Evolutionary conservation across 2,113 vertebrate species (phyloP).

Genomic region (Labrus mixtus): DNA sequence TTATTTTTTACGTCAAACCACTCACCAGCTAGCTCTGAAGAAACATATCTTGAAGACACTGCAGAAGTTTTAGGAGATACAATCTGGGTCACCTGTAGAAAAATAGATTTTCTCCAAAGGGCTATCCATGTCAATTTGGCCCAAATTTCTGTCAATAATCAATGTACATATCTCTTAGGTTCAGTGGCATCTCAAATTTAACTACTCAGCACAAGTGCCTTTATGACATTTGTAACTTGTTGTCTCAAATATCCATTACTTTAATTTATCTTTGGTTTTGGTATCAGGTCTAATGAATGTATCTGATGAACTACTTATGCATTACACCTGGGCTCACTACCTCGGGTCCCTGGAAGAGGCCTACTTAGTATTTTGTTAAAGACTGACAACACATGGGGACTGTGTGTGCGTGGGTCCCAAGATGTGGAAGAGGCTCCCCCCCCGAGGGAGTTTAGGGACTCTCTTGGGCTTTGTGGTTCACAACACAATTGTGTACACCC

Average conservation of each 20-base stretch:
- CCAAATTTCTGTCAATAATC: no score
- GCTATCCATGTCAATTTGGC: background rate
- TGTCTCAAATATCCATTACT: no score
- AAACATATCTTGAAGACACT: no score
- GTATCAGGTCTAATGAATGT: background rate
- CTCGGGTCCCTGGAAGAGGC: background rate
- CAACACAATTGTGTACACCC: background rate
- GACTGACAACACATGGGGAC: background rate
- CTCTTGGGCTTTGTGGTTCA: background rate
- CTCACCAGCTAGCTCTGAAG: background rate
- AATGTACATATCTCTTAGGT: no score
- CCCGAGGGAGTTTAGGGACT: background rate
- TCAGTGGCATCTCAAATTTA: no score
- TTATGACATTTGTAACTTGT: no score
- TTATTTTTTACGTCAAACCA: background rate
- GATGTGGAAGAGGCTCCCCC: background rate
- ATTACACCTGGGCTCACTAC: background rate
- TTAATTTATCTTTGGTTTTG: background rate
- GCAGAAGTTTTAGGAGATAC: no score
- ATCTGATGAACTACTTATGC: no score
- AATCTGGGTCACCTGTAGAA: no score
- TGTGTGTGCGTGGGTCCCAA: background rate
- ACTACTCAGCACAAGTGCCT: no score
- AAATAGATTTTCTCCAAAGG: no score
- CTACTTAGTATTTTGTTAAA: background rate